Evolutionary conservation across 2,797 vertebrate species (phyloP).

Genomic region (Avahi laniger): DNA sequence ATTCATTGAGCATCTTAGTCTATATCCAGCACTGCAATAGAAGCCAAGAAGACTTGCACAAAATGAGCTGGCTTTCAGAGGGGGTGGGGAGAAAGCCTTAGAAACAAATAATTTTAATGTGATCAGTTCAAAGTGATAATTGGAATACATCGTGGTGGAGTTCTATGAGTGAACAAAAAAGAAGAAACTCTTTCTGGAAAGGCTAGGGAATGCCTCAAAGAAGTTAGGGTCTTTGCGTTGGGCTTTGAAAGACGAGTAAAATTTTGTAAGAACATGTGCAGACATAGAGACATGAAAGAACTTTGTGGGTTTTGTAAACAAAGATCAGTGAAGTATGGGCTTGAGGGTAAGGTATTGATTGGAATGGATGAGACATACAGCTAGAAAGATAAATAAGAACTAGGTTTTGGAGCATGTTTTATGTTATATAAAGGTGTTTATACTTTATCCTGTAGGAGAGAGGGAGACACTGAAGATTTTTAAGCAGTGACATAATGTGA

Average conservation of each 20-base stretch:
- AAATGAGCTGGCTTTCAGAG: conserved; percentile 65
- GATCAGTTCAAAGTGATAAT: conserved; percentile 59
- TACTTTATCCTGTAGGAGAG: neutral
- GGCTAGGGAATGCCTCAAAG: neutral
- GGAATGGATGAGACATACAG: neutral
- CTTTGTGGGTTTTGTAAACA: neutral
- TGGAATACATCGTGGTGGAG: conserved; percentile 25
- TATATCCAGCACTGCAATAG: conserved; percentile 70
- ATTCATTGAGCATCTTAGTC: conserved; percentile 74
- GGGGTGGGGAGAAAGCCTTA: conserved; percentile 51
- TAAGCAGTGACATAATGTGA: neutral
- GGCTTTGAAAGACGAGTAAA: neutral
- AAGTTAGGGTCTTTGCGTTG: neutral
- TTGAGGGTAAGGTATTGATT: neutral
- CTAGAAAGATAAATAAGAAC: neutral
- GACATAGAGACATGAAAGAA: neutral
- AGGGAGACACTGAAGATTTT: neutral
- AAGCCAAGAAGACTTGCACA: conserved; percentile 66
- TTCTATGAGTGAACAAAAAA: conserved; percentile 19
- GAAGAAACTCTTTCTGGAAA: conserved; percentile 30
- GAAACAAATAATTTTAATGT: conserved; percentile 70
- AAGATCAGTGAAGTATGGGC: neutral
- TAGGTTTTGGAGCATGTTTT: neutral
- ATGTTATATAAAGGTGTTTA: neutral
- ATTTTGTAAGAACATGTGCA: neutral